Conservation (phyloP, 2,797 vertebrate genomes). For the Pipistrellus kuhlii region DNA sequence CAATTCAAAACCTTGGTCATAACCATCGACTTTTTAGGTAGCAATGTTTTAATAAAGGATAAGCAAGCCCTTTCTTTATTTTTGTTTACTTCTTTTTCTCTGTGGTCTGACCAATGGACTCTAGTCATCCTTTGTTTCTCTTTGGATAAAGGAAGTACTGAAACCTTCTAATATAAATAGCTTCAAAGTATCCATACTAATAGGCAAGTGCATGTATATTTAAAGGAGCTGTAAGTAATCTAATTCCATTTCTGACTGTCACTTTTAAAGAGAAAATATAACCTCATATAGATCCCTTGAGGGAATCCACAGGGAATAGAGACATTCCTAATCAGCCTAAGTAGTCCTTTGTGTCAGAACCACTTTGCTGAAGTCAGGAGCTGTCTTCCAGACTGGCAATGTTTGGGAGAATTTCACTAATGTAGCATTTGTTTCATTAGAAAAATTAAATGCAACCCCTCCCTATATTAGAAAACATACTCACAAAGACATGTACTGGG, state of each 20-base stretch:
- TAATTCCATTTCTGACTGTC: slow-evolving; percentile 76
- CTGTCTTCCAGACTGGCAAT: slow-evolving; percentile 58
- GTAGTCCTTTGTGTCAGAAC: slow-evolving; percentile 74
- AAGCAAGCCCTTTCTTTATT: background rate
- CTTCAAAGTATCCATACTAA: slow-evolving; percentile 61
- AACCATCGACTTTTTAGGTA: background rate
- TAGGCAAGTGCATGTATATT: slow-evolving; percentile 62
- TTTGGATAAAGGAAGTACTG: slow-evolving; percentile 49
- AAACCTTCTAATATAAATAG: slow-evolving; percentile 62
- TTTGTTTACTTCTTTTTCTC: slow-evolving; percentile 27
- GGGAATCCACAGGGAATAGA: slow-evolving; percentile 66
- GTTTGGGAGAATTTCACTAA: slow-evolving; percentile 73
- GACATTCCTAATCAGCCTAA: slow-evolving; percentile 78
- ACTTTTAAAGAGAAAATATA: slow-evolving; percentile 73
- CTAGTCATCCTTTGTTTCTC: slow-evolving; percentile 16
- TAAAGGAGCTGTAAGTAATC: slow-evolving; percentile 72
- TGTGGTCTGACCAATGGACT: background rate
- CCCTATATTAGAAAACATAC: background rate
- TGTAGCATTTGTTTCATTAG: slow-evolving; percentile 63
- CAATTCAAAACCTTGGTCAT: background rate
- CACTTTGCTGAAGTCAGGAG: slow-evolving; percentile 70
- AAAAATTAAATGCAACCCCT: background rate
- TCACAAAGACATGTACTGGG: background rate
- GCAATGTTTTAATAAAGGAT: background rate
- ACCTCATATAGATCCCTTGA: slow-evolving; percentile 74